phyloP scores from a whole-genome alignment of 2,113 vertebrate genomes.

The Sebastes schlegelii region DNA sequence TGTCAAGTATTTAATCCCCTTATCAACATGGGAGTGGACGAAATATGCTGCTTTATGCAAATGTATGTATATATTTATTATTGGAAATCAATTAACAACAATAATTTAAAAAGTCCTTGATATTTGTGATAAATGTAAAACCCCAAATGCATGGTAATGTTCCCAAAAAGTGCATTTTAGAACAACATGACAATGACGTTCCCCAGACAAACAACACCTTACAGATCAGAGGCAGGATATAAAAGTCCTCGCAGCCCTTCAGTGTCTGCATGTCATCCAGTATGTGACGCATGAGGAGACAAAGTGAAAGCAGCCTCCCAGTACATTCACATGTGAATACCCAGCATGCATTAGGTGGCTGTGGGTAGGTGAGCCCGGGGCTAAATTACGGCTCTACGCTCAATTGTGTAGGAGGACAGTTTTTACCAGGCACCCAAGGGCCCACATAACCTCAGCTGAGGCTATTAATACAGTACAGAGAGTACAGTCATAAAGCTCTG shows the following conservation, averaged over 20 bases:
- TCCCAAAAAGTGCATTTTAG: not conserved
- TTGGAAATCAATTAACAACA: too few species aligned
- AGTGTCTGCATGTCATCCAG: conserved; percentile 29
- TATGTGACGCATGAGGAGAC: conserved; percentile 56
- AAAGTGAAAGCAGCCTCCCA: conserved; percentile 40
- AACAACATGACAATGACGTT: not conserved
- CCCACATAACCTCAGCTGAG: conserved; percentile 78
- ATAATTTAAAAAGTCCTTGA: too few species aligned
- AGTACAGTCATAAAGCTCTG: conserved; percentile 59
- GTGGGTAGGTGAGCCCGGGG: conserved; percentile 84
- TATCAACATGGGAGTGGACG: too few species aligned
- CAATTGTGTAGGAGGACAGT: conserved; percentile 83
- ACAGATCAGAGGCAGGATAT: not conserved
- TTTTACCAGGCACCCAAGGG: conserved; percentile 79
- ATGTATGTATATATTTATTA: too few species aligned
- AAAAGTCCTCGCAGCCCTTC: not conserved
- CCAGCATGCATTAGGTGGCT: conserved; percentile 86
- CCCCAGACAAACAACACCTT: not conserved
- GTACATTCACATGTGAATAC: conserved; percentile 81
- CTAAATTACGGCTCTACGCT: conserved; percentile 80
- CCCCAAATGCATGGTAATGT: too few species aligned
- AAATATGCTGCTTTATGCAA: too few species aligned
- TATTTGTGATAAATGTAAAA: too few species aligned
- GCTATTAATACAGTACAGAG: conserved; percentile 82
- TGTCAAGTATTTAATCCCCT: too few species aligned